phyloP scores from a whole-genome alignment of 2,888 invertebrate genomes.

The Erynnis tages region DNA sequence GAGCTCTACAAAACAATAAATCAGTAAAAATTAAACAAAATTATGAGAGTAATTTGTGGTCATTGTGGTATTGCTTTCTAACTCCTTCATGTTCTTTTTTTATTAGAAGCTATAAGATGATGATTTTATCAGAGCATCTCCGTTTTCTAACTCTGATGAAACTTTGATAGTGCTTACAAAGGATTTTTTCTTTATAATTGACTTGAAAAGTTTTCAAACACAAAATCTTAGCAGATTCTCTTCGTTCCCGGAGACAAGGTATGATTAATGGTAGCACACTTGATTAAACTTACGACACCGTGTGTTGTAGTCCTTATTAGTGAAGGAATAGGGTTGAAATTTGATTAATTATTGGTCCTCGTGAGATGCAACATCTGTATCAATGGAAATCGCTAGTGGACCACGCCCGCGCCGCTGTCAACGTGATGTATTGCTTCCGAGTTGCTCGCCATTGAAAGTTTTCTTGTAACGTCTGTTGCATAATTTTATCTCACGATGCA shows the following conservation, averaged over 20 bases:
- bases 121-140: too few species aligned
- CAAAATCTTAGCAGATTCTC: constrained; percentile 25
- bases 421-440: constrained; percentile 23
- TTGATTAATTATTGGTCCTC: not conserved
- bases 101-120: too few species aligned
- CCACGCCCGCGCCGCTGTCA: constrained; percentile 8
- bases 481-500: too few species aligned
- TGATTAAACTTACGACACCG: constrained; percentile 1
- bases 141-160: too few species aligned
- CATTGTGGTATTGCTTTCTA: too few species aligned
- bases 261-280: constrained; percentile 54
- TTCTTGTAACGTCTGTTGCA: constrained; percentile 11
- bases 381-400: constrained; percentile 23
- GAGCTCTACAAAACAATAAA: too few species aligned
- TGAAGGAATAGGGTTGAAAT: not conserved
- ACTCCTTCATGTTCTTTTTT: too few species aligned
- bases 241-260: constrained; percentile 39
- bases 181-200: constrained; percentile 25
- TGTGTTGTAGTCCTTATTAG: not conserved
- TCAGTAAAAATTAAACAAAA: too few species aligned
- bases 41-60: too few species aligned
- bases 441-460: constrained; percentile 13
- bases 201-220: constrained; percentile 22
- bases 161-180: constrained; percentile 18
- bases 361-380: constrained; percentile 9